Evolutionary conservation across 1,140 invertebrate genomes (phyloP).

Genomic region (Drosophila orosa): DNA sequence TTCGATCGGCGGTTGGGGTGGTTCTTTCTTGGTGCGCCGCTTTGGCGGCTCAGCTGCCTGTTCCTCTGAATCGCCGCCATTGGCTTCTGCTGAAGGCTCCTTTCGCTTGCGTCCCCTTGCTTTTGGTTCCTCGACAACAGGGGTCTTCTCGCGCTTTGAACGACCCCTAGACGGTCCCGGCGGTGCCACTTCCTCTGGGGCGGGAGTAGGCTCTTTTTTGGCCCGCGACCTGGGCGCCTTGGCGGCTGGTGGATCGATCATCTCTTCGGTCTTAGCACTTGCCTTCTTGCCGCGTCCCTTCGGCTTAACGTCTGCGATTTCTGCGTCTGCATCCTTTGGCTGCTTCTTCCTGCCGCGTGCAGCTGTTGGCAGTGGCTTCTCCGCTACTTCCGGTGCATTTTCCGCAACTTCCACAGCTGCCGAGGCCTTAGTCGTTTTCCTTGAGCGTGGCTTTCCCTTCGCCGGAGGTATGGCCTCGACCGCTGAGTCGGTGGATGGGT

Average conservation of each 20-base stretch:
- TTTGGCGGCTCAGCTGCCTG: slow-evolving; percentile 19
- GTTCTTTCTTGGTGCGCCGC: slow-evolving; percentile 31
- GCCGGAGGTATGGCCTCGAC: slow-evolving; percentile 18
- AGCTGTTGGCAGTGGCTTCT: slow-evolving; percentile 20
- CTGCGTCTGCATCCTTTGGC: slow-evolving; percentile 12
- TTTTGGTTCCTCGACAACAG: slow-evolving; percentile 46
- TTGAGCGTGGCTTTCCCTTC: slow-evolving; percentile 52
- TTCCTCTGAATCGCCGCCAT: not conserved
- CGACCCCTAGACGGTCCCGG: slow-evolving; percentile 16
- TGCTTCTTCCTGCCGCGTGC: slow-evolving; percentile 50
- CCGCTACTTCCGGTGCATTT: slow-evolving; percentile 5
- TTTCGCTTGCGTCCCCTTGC: slow-evolving; percentile 67
- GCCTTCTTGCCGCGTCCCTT: slow-evolving; percentile 57
- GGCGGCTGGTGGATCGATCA: slow-evolving; percentile 21
- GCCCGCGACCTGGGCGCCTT: slow-evolving; percentile 20
- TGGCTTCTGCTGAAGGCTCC: slow-evolving; percentile 13
- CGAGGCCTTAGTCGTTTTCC: slow-evolving; percentile 23
- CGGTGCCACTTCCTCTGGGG: slow-evolving; percentile 31
- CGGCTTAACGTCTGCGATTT: slow-evolving; percentile 28
- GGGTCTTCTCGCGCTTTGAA: slow-evolving; percentile 18
- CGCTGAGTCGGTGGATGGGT: not conserved
- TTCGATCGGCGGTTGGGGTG: not conserved
- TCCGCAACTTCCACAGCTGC: slow-evolving; percentile 9
- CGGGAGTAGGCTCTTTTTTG: slow-evolving; percentile 40
- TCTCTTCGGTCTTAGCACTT: slow-evolving; percentile 19